Percentiles rank a stretch among this genome's conserved stretches.
Conservation (phyloP, 1,140 invertebrate species). For the Lordiphosa clarofinis region DNA sequence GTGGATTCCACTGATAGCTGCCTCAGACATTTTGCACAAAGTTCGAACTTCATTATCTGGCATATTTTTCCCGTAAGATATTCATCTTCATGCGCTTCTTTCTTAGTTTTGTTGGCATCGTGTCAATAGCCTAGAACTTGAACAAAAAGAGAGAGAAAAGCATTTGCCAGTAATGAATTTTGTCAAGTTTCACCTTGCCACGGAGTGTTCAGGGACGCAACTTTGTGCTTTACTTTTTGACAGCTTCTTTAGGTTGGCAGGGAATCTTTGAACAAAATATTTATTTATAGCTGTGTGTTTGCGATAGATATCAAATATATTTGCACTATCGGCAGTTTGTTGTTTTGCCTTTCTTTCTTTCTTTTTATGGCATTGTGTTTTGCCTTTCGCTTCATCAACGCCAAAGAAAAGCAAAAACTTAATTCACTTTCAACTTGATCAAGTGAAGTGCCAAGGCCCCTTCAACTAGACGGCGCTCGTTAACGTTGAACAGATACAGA, state of each 20-base stretch:
- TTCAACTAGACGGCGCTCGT: slow-evolving; percentile 47
- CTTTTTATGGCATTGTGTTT: slow-evolving; percentile 28
- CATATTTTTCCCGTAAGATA: slow-evolving; percentile 22
- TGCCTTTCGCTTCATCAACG: slow-evolving; percentile 37
- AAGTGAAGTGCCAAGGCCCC: slow-evolving; percentile 41
- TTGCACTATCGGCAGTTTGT: slow-evolving; percentile 40
- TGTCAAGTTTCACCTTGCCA: slow-evolving; percentile 35
- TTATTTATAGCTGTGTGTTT: slow-evolving; percentile 1
- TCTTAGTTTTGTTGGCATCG: slow-evolving; percentile 33
- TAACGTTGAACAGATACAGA: slow-evolving; percentile 29
- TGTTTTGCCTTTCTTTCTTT: slow-evolving; percentile 30
- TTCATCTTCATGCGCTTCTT: slow-evolving; percentile 9
- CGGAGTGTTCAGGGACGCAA: slow-evolving; percentile 39
- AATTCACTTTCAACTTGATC: slow-evolving; percentile 66
- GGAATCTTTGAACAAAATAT: background rate
- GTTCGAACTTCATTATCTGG: slow-evolving; percentile 43
- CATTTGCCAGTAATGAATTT: slow-evolving; percentile 7
- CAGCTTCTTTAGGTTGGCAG: too few species aligned
- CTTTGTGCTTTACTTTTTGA: background rate
- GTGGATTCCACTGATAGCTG: slow-evolving; percentile 24
- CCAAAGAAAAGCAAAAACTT: slow-evolving; percentile 56
- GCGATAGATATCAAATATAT: slow-evolving; percentile 37
- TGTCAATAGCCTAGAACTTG: slow-evolving; percentile 61
- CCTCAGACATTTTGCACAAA: slow-evolving; percentile 24
- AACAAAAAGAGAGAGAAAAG: slow-evolving; percentile 31